Evolutionary conservation across 92 coral and sea anemone species (phyloP), one percentile per base, ranked within the genome.

Genomic region (Galaxea fascicularis): DNA sequence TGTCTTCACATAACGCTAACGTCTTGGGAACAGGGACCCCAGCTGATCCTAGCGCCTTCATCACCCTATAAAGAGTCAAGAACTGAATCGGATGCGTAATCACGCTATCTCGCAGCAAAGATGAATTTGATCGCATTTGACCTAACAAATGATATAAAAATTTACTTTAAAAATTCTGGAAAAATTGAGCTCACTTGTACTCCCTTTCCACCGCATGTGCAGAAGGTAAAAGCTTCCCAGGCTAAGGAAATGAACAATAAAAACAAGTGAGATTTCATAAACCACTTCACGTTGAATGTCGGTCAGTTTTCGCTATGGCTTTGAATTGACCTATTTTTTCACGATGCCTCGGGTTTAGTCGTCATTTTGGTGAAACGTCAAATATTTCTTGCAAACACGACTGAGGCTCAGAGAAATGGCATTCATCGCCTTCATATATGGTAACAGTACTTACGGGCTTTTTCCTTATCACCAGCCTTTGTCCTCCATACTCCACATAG

Each of bases 151-250:
- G 6, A 35, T 35, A 35, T 35, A 35, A 14, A 13, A 11, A n/a
- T 24, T 20, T 51, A 73, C 0, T n/a, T 58, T 25, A 14, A 22
- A 56, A 20, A 18, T 10, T 20, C 44, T 14, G 35, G 9, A 65
- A 71, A 13, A n/a, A n/a, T 47, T 39, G 12, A 22, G 62, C 92
- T 28, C 52, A 91, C 98, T 95, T 92, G 91, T 88, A 96, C 63
- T 96, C 98, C 16, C 98, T 88, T 69, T 96, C 98, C 74, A 96
- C 96, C 4, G 98, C 98, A 85, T 96, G 98, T 21, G 98, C 98
- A 58, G 98, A 96, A 10, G 98, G 98, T 47, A 96, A 75, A 76
- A 96, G 76, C 85, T 92, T 96, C 15, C 98, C 98, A 22, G 98
- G 98, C 98, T 96, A 90, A 49, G 73, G 82, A 68, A 16, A 51